Conservation (phyloP, 2,888 invertebrate genomes). For the Spilarctia lutea region DNA sequence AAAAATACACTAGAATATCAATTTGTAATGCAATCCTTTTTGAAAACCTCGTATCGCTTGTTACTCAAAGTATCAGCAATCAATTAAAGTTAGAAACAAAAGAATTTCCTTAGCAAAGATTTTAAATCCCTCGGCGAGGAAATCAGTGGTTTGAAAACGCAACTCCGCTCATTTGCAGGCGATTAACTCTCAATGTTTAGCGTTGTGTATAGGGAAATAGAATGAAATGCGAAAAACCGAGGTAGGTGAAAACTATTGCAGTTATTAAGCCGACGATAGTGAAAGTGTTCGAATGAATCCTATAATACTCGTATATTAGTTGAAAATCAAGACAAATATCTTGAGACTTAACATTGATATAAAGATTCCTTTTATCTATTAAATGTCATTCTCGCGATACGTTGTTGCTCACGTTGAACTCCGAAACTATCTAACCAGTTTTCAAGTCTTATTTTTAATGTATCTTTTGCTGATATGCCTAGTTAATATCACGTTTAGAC, state of each 20-base stretch:
- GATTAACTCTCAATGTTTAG: conserved; percentile 1
- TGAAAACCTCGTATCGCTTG: neutral
- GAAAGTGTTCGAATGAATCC: neutral
- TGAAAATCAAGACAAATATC: neutral
- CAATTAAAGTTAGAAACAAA: neutral
- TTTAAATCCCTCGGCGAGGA: neutral
- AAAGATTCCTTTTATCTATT: too few species aligned
- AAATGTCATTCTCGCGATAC: too few species aligned
- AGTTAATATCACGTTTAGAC: too few species aligned
- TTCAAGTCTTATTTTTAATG: too few species aligned
- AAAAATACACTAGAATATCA: neutral
- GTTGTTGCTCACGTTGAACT: too few species aligned
- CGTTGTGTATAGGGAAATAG: neutral
- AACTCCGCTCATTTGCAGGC: neutral
- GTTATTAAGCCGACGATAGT: neutral
- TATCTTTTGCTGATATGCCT: too few species aligned
- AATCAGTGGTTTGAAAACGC: neutral
- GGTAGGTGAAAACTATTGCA: neutral
- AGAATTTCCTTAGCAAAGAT: neutral
- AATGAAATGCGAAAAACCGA: neutral
- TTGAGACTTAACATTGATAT: neutral
- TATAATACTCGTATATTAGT: neutral
- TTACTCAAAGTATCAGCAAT: neutral
- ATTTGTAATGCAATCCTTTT: neutral
- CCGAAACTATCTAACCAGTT: too few species aligned